phyloP scores from a whole-genome alignment of 2,113 vertebrate genomes.

The Rhabdornis inornatus region DNA sequence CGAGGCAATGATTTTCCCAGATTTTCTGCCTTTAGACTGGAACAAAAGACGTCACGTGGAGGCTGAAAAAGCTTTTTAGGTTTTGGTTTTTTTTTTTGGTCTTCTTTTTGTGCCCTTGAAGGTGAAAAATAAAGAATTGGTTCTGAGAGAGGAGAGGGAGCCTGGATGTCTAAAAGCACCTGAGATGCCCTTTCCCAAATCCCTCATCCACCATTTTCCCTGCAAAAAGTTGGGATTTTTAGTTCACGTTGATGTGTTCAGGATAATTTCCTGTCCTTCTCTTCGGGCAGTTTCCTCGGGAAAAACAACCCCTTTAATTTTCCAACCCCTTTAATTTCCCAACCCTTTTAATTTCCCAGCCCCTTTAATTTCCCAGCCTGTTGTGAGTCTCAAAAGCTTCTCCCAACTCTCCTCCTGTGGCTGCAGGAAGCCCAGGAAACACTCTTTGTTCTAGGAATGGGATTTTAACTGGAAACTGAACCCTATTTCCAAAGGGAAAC shows the following conservation, averaged over 20 bases:
- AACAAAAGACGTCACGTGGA: conserved; percentile 29
- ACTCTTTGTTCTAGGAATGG: neutral
- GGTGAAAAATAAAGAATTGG: conserved; percentile 10
- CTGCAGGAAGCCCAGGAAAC: neutral
- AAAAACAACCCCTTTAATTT: neutral
- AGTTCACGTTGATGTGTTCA: neutral
- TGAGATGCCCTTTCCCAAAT: neutral
- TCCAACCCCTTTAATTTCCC: neutral
- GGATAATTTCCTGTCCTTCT: neutral
- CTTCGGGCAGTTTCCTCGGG: neutral
- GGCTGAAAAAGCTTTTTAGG: neutral
- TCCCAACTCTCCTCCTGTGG: neutral
- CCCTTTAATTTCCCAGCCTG: neutral
- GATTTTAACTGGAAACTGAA: neutral
- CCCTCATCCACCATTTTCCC: neutral
- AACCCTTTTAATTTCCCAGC: neutral
- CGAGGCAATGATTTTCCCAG: conserved; percentile 56
- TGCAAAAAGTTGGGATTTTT: neutral
- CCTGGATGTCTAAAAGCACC: neutral
- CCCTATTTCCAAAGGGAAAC: neutral
- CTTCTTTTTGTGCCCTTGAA: conserved; percentile 40
- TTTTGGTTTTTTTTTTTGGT: neutral
- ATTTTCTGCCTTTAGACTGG: conserved; percentile 24
- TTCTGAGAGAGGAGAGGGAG: neutral
- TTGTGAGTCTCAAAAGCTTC: neutral